These are phyloP conservation scores for Mythimna impura DNA, from an alignment of 2,888 invertebrate species.

Conservation along the genomic window DNA sequence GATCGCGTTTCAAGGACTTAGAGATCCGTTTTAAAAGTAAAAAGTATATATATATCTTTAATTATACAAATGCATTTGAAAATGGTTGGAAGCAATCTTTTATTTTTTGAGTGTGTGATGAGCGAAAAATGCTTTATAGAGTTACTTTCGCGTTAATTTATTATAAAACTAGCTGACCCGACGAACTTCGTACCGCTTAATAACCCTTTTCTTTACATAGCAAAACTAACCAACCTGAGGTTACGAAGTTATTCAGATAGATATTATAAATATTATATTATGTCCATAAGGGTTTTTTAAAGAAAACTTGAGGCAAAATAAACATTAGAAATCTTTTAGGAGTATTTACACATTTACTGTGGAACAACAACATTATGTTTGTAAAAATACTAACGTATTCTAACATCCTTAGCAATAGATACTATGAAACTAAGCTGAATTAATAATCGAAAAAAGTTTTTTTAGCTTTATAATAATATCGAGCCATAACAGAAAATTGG, in stretches of 20 bases:
- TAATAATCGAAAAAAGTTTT: not conserved
- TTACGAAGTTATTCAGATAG: slow-evolving; percentile 17
- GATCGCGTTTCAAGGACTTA: too few species aligned
- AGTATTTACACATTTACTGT: slow-evolving; percentile 20
- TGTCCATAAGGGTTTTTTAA: not conserved
- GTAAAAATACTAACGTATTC: slow-evolving; percentile 1
- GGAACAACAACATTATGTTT: slow-evolving; percentile 1
- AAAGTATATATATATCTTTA: too few species aligned
- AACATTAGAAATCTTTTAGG: slow-evolving; percentile 6
- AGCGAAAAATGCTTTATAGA: too few species aligned
- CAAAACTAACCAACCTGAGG: slow-evolving; percentile 4
- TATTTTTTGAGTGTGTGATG: too few species aligned
- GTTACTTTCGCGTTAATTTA: too few species aligned
- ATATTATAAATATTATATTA: slow-evolving; percentile 19
- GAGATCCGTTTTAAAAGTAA: too few species aligned
- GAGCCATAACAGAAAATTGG: not conserved
- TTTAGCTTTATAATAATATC: not conserved
- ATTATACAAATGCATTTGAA: too few species aligned
- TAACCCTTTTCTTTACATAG: not conserved
- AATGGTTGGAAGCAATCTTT: too few species aligned
- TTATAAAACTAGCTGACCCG: too few species aligned
- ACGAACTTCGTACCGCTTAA: too few species aligned
- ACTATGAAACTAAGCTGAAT: slow-evolving; percentile 2
- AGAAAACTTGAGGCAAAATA: slow-evolving; percentile 24
- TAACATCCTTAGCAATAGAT: slow-evolving; percentile 12